Evolutionary conservation across 1,140 invertebrate species (phyloP).

Genomic region (Tetranychus cinnabarinus): DNA sequence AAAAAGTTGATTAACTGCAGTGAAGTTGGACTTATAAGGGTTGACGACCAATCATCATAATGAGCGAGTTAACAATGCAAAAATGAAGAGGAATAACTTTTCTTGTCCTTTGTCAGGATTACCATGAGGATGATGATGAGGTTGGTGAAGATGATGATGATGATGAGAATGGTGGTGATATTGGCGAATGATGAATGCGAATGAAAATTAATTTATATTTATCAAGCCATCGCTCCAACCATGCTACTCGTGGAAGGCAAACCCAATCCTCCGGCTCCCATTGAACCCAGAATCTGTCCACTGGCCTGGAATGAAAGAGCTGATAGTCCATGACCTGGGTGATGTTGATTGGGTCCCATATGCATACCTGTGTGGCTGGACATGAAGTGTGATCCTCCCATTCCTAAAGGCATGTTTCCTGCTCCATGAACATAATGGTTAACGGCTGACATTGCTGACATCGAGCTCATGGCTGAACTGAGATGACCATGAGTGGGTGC

Average conservation of each 20-base stretch:
- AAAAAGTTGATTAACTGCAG: too few species aligned
- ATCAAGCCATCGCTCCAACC: conserved; percentile 8
- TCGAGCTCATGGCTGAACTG: conserved; percentile 9
- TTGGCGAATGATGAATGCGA: too few species aligned
- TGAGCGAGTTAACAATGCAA: too few species aligned
- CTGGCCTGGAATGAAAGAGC: not conserved
- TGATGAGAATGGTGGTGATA: too few species aligned
- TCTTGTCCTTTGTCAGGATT: too few species aligned
- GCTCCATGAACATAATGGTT: conserved; percentile 9
- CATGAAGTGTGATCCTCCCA: conserved; percentile 1
- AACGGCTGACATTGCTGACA: conserved; percentile 9
- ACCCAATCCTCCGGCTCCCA: conserved; percentile 1
- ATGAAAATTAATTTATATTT: too few species aligned
- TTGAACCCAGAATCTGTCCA: conserved; percentile 1
- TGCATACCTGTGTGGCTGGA: not conserved
- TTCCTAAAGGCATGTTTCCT: not conserved
- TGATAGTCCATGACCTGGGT: not conserved
- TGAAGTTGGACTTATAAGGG: too few species aligned
- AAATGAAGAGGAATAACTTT: too few species aligned
- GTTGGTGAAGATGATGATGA: too few species aligned
- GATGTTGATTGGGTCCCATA: conserved; percentile 1
- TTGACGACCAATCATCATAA: too few species aligned
- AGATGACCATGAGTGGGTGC: conserved; percentile 2
- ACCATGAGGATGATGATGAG: too few species aligned
- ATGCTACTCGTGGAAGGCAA: conserved; percentile 2